Base-by-base conservation (phyloP, 2,113 vertebrate genomes). In the Stigmatopora argus region DNA sequence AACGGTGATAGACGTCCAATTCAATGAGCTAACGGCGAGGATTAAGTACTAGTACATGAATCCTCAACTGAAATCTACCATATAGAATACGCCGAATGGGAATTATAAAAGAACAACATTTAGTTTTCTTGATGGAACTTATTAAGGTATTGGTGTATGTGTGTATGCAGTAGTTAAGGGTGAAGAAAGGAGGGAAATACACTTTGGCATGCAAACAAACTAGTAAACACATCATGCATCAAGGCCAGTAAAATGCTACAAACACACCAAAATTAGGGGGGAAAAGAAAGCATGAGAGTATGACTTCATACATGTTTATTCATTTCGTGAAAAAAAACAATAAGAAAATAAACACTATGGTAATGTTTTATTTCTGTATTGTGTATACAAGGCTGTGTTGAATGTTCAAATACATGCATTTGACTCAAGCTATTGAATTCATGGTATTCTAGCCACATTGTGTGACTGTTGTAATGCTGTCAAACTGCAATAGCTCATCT, bases 291-390 rank as follows among this genome's bases (percentile, higher is more conserved):
- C 81, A 83, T 80, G 79, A 80, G 78, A 71, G 80, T 77, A 68
- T 81, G 76, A 77, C 55, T 87, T 85, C 73, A 87, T 79, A 89
- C 74, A 35, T 59, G 66, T 90, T 92, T 91, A 88, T 90, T 90
- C 86, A 88, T 89, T 91, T 85, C 88, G 83, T 91, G 79, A 92
- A 74, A 86, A 87, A 90, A 89, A 95, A 90, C 93, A 89, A 59
- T 78, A 74, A 71, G 62, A 74, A 78, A 59, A 76, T 65, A 69
- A 66, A 65, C 26, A 66, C 58, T 61, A 69, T 66, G 58, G 21
- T 70, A 70, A 44, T 62, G 51, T 13, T 73, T 46, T 67, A n/a
- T 66, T 69, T 66, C 62, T 17, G 7, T 34, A 52, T 35, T 61
- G 5, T 45, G 17, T 46, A 45, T 15, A 31, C 52, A 60, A 13